Evolutionary conservation across 2,797 vertebrate species (phyloP), one percentile per base, ranked within the genome.

Genomic region (Zenarchopterus dispar): DNA sequence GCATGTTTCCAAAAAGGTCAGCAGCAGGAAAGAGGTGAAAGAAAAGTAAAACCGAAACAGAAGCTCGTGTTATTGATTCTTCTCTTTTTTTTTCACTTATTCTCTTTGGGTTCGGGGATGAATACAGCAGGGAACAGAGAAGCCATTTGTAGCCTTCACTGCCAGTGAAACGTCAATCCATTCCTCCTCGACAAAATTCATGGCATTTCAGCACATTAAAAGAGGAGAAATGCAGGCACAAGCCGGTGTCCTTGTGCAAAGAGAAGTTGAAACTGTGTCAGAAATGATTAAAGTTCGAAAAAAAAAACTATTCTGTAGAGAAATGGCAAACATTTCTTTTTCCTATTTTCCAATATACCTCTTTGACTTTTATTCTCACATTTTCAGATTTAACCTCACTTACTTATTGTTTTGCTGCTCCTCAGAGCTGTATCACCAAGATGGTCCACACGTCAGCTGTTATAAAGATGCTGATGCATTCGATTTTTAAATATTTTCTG

Each of bases 1-100:
- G 54, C 60, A 66, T 65, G 78, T 78, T 67, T 50, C 61, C 62
- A 75, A 77, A 92, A 93, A 90, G 90, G 91, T 91, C 90, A 89
- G 56, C 19, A 18, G 53, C 70, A 52, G 64, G 67, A 71, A 80
- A 63, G 49, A 55, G 75, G 51, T 62, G 72, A 65, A 74, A 68
- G 53, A 73, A 79, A 70, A 78, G 78, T 69, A 59, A 60, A 67
- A 56, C 55, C 65, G 72, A 82, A 84, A 64, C 82, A 63, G 69
- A 70, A 49, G 56, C 65, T 47, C 47, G 26, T n/a, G 6, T 41
- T 89, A 92, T 92, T 65, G 91, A 92, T 93, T 89, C 36, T 39
- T 39, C 36, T 39, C 36, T 1, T 5, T 16, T 15, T 39, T 39
- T 16, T 39, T 16, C 13, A 3, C 13, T 39, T 39, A 15, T 39